Evolutionary conservation across 2,113 vertebrate species (phyloP).

Genomic region (Turdus rufiventris): DNA sequence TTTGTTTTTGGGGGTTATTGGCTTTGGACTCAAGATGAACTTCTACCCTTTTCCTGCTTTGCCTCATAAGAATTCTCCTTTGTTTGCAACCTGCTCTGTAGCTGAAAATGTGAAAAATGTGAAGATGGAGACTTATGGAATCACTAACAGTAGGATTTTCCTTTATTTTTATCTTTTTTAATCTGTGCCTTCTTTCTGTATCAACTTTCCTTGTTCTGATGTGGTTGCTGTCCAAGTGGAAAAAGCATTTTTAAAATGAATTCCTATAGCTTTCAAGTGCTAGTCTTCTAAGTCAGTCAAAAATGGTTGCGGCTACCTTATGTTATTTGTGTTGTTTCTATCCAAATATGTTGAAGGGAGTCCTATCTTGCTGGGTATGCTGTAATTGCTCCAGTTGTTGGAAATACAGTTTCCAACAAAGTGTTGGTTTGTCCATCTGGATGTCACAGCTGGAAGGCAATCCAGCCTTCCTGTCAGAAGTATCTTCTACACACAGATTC

Average conservation of each 20-base stretch:
- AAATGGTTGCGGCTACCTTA: not conserved
- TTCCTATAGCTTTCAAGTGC: not conserved
- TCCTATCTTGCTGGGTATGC: not conserved
- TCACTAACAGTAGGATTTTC: not conserved
- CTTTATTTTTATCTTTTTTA: not conserved
- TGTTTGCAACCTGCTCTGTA: slow-evolving; percentile 13
- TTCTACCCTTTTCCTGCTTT: not conserved
- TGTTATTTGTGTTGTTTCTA: not conserved
- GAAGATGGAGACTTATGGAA: not conserved
- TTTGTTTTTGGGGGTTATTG: slow-evolving; percentile 14
- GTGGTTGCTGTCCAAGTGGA: not conserved
- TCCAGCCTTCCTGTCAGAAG: not conserved
- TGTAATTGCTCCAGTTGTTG: not conserved
- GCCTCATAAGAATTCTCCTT: not conserved
- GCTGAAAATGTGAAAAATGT: not conserved
- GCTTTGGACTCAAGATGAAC: slow-evolving; percentile 8
- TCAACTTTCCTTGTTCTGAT: not conserved
- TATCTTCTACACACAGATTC: not conserved
- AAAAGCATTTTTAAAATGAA: not conserved
- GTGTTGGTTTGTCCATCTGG: not conserved
- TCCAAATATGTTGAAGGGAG: not conserved
- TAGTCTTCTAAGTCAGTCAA: not conserved
- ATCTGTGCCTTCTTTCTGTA: not conserved
- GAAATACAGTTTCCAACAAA: not conserved
- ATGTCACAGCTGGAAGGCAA: not conserved